Conservation (phyloP, 1,140 invertebrate genomes). For the Battus philenor region DNA sequence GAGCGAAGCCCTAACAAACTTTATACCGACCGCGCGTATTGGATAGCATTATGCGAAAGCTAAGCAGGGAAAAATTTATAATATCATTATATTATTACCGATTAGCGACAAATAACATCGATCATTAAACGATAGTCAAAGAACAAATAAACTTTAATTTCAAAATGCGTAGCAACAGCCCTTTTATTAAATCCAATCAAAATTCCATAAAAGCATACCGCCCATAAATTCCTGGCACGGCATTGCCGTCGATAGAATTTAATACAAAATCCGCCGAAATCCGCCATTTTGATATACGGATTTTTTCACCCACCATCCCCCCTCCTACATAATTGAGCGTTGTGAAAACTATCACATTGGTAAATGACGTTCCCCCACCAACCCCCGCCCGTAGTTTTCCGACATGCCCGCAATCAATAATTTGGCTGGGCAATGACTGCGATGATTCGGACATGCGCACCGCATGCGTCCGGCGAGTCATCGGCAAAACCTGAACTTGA, state of each 20-base stretch:
- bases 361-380: slow-evolving; percentile 59
- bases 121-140: slow-evolving; percentile 16
- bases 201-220: slow-evolving; percentile 39
- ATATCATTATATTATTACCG: slow-evolving; percentile 17
- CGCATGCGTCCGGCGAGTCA: slow-evolving; percentile 44
- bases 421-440: slow-evolving; percentile 74
- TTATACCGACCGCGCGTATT: no score
- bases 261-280: slow-evolving; percentile 63
- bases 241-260: slow-evolving; percentile 63
- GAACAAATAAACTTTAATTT: slow-evolving; percentile 31
- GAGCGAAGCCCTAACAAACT: no score
- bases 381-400: slow-evolving; percentile 55
- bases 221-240: slow-evolving; percentile 50
- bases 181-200: slow-evolving; percentile 62
- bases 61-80: slow-evolving; percentile 12
- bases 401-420: slow-evolving; percentile 73
- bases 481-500: slow-evolving; percentile 74
- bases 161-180: slow-evolving; percentile 24
- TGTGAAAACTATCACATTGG: slow-evolving; percentile 73
- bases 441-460: slow-evolving; percentile 70
- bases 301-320: slow-evolving; percentile 55
- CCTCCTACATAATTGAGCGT: slow-evolving; percentile 68
- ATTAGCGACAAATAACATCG: slow-evolving; percentile 14
- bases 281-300: slow-evolving; percentile 68
- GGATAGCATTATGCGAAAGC: slow-evolving; percentile 11